Conservation (phyloP, 2,888 invertebrate species). For the Sphaerophoria rueppellii region DNA sequence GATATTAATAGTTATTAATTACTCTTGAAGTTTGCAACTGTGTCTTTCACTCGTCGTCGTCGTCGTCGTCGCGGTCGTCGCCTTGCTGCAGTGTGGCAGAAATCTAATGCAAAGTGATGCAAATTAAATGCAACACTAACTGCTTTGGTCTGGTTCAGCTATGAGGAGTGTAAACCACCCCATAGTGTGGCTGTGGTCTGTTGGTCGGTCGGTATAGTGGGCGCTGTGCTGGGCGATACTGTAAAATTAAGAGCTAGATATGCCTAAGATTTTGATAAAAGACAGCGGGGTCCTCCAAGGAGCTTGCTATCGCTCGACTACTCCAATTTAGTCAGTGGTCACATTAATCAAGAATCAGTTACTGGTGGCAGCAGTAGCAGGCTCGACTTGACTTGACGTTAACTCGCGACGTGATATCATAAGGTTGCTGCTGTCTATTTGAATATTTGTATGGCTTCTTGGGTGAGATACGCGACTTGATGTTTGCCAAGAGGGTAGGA, state of each 20-base stretch:
- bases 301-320: conserved; percentile 67
- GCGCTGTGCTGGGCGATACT: conserved; percentile 53
- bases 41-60: conserved; percentile 46
- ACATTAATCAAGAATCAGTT: conserved; percentile 71
- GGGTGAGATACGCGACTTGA: conserved; percentile 45
- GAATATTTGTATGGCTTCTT: conserved; percentile 67
- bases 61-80: conserved; percentile 21
- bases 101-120: conserved; percentile 71
- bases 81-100: conserved; percentile 17
- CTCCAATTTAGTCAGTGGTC: conserved; percentile 71
- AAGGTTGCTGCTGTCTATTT: conserved; percentile 49
- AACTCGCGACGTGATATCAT: conserved; percentile 67
- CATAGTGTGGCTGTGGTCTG: conserved; percentile 57
- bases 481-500: conserved; percentile 39
- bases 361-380: conserved; percentile 65
- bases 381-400: conserved; percentile 57
- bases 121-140: conserved; percentile 69
- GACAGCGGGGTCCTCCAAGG: conserved; percentile 68
- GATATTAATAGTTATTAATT: conserved; percentile 73
- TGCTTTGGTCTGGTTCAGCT: conserved; percentile 1
- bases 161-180: conserved; percentile 50
- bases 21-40: conserved; percentile 70
- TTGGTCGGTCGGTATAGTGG: no score
- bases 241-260: conserved; percentile 69
- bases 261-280: conserved; percentile 68